Base-by-base conservation (phyloP, 2,888 invertebrate species). In the Cephus pulcher region DNA sequence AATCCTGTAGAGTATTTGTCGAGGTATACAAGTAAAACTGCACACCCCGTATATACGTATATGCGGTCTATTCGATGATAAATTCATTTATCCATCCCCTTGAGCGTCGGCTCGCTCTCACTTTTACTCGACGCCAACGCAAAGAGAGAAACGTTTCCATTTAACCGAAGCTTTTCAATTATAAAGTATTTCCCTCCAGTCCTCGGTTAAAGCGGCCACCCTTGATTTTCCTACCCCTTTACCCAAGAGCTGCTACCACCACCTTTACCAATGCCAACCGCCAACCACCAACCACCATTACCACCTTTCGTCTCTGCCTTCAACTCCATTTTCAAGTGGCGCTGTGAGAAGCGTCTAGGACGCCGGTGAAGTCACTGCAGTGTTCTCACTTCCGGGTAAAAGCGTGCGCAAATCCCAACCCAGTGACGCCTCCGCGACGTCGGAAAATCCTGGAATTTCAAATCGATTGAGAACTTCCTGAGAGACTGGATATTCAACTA, bases 161-260 rank as follows among this genome's bases (percentile, higher is more conserved):
- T 89, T 88, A 87, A 89, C 82, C 88, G 85, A 85, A 86, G 88
- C 89, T 88, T 88, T 88, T 89, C 89, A 88, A 89, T 88, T 88
- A 89, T 88, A 87, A 88, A 86, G 86, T 85, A 86, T 87, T 87
- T 87, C 82, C 84, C 82, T 83, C 80, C 76, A 75, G 71, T 70
- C 76, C 73, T 73, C 37, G 69, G 35, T 35, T 70, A 74, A 76
- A 70, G 76, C 78, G 76, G 78, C 79, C 80, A 78, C 82, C 82
- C 83, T 84, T 86, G 83, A 84, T 84, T 82, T 84, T 81, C 79
- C 83, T 78, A 80, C 79, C 79, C 23, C 75, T 74, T 76, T 71
- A n/a, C 73, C 56, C 69, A 35, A 15, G 56, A 35, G 12, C 4
- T 35, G 34, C 37, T 34, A 33, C 40, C 40, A 2, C 40, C 23